Conservation (phyloP, 2,113 vertebrate species). For the Charina bottae region DNA sequence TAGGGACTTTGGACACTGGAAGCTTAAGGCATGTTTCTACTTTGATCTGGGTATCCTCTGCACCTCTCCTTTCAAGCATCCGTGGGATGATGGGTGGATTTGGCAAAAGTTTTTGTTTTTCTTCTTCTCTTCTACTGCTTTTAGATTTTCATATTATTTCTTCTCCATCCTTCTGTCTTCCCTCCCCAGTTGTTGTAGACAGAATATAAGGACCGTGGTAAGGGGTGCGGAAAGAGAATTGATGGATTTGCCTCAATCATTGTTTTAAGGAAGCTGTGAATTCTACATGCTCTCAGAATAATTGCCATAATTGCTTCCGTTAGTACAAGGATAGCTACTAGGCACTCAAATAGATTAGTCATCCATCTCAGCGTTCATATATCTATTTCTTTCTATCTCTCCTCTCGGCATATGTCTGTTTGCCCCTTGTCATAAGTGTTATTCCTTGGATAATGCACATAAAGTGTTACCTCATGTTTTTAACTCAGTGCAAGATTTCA, state of each 20-base stretch:
- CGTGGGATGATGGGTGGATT: conserved; percentile 8
- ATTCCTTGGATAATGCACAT: not conserved
- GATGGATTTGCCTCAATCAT: conserved; percentile 3
- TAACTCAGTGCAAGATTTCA: not conserved
- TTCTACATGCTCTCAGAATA: not conserved
- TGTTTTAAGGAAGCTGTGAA: not conserved
- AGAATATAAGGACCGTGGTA: not conserved
- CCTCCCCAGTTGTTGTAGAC: not conserved
- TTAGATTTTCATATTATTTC: not conserved
- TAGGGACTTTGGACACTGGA: not conserved
- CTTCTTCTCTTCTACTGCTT: not conserved
- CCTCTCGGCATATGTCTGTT: not conserved
- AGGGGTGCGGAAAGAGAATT: not conserved
- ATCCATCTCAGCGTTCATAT: not conserved
- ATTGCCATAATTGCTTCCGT: not conserved
- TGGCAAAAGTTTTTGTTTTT: not conserved
- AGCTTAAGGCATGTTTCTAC: not conserved
- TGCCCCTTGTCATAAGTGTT: not conserved
- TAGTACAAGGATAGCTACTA: not conserved
- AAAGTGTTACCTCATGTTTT: not conserved
- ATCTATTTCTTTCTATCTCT: not conserved
- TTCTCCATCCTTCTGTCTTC: not conserved
- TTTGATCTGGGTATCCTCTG: not conserved
- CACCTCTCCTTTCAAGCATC: conserved; percentile 23
- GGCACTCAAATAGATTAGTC: conserved; percentile 24